Conservation (phyloP, 2,797 vertebrate species). For the Toxotes lorentzi region DNA sequence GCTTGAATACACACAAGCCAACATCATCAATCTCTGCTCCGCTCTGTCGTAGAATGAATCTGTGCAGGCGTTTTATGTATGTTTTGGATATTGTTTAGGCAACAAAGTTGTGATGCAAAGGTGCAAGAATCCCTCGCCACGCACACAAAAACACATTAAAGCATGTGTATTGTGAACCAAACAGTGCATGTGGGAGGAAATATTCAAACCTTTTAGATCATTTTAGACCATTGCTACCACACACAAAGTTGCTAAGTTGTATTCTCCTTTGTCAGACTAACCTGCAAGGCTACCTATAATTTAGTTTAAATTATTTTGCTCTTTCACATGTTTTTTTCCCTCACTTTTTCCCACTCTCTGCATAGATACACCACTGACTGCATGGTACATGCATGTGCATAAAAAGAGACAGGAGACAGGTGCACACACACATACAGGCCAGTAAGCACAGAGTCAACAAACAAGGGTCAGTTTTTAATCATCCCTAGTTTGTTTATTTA, state of each 20-base stretch:
- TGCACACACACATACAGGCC: slow-evolving; percentile 54
- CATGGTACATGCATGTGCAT: slow-evolving; percentile 14
- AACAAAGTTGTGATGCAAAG: slow-evolving; percentile 23
- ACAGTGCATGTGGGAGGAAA: slow-evolving; percentile 1
- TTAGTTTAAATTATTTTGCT: background rate
- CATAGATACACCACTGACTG: background rate
- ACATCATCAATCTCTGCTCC: slow-evolving; percentile 61
- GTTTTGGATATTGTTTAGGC: slow-evolving; percentile 26
- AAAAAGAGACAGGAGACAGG: slow-evolving; percentile 56
- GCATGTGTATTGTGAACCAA: background rate
- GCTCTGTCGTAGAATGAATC: slow-evolving; percentile 25
- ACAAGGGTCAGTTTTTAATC: slow-evolving; percentile 67
- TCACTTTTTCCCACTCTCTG: background rate
- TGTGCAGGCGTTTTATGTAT: slow-evolving; percentile 30
- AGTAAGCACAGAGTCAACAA: slow-evolving; percentile 64
- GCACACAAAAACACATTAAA: background rate
- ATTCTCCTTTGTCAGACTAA: background rate
- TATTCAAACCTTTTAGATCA: slow-evolving; percentile 16
- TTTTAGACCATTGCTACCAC: background rate
- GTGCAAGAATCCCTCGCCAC: background rate
- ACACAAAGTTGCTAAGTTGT: background rate
- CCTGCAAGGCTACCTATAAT: slow-evolving; percentile 2
- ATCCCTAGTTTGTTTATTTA: slow-evolving; percentile 71
- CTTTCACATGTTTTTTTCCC: slow-evolving; percentile 4
- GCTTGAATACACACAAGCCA: slow-evolving; percentile 66